Evolutionary conservation across 53 echinoderm and acorn worm genomes (phyloP).

Genomic region (Astropecten irregularis): DNA sequence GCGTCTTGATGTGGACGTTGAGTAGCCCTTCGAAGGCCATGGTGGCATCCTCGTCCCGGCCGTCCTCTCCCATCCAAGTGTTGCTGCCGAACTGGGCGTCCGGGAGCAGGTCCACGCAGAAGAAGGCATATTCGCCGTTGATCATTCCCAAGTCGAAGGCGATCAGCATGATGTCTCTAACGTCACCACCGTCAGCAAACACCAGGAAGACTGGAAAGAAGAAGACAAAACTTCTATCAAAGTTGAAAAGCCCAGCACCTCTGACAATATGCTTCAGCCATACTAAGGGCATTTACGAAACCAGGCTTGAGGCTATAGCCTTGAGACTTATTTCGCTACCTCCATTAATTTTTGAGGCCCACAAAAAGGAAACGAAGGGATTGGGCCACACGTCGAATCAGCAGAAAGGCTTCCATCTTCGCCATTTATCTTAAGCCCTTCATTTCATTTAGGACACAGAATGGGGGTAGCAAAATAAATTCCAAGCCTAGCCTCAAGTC

Average conservation of each 20-base stretch:
- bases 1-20: constrained; percentile 67
- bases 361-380: no score
- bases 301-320: no score
- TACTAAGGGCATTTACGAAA: no score
- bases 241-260: background rate
- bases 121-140: constrained; percentile 70
- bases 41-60: constrained; percentile 66
- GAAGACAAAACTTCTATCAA: background rate
- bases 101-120: constrained; percentile 64
- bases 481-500: no score
- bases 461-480: no score
- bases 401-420: no score
- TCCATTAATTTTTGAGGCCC: no score
- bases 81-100: constrained; percentile 53
- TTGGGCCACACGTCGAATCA: no score
- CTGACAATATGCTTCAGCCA: background rate
- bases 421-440: no score
- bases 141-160: constrained; percentile 61
- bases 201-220: constrained; percentile 58
- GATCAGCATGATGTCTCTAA: constrained; percentile 72
- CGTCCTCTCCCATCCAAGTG: constrained; percentile 83
- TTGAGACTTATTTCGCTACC: no score
- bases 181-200: constrained; percentile 69
- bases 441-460: no score
- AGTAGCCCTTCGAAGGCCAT: constrained; percentile 57